Evolutionary conservation across 2,113 vertebrate genomes (phyloP).

Genomic region (Myodes glareolus): DNA sequence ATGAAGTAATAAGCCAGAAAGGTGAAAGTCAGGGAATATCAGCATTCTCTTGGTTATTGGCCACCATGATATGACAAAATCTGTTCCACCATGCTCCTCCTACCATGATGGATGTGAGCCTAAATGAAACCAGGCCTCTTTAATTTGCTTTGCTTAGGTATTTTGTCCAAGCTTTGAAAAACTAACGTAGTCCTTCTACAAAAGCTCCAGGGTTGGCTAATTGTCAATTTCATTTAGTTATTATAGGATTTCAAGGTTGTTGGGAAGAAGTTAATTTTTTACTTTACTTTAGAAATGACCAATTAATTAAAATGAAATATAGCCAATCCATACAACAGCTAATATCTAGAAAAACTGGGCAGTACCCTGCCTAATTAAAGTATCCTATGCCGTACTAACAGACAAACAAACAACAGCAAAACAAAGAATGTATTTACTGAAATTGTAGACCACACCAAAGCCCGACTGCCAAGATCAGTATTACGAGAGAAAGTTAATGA

Average conservation of each 20-base stretch:
- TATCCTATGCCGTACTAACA: background rate
- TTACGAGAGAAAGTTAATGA: background rate
- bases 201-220: conserved; percentile 4
- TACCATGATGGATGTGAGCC: background rate
- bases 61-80: background rate
- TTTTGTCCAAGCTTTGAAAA: background rate
- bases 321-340: background rate
- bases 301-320: conserved; percentile 4
- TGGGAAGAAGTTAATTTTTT: background rate
- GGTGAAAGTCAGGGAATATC: too few relatives aligned
- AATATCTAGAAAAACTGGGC: background rate
- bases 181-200: background rate
- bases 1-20: background rate
- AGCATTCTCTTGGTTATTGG: background rate
- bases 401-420: background rate
- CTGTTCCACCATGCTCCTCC: background rate
- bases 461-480: background rate
- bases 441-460: background rate
- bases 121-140: background rate
- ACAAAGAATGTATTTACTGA: background rate
- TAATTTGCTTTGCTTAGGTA: background rate
- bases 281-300: conserved; percentile 47
- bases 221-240: background rate
- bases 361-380: background rate
- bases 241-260: background rate